Evolutionary conservation across 2,113 vertebrate species (phyloP).

Genomic region (Vireo altiloquus): DNA sequence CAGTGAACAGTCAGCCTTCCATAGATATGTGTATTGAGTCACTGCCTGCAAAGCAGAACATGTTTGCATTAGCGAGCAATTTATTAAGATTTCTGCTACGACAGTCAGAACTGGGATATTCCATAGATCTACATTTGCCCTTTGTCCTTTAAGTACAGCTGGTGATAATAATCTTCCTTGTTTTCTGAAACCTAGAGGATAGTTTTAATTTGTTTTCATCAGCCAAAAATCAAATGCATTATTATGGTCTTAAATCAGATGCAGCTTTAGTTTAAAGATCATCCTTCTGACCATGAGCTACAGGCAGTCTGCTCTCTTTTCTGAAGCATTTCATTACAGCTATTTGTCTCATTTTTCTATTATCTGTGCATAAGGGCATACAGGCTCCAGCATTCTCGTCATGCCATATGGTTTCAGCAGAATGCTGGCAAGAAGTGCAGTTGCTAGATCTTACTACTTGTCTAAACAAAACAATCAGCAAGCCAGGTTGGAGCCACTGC

Average conservation of each 20-base stretch:
- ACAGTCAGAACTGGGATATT: background rate
- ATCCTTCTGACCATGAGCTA: background rate
- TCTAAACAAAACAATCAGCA: background rate
- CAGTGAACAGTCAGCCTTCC: background rate
- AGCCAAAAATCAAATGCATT: background rate
- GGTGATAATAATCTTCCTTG: background rate
- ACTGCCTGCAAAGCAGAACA: background rate
- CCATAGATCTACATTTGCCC: background rate
- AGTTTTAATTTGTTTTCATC: background rate
- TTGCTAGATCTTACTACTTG: background rate
- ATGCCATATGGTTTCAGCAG: background rate
- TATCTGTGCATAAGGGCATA: background rate
- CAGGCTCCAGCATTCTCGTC: rapidly evolving
- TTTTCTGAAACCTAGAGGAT: background rate
- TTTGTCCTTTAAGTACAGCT: background rate
- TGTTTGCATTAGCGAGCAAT: background rate
- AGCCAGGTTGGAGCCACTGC: background rate
- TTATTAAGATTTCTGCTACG: background rate
- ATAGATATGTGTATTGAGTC: background rate
- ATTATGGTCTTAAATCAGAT: background rate
- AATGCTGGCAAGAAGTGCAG: background rate
- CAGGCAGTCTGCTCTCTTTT: background rate
- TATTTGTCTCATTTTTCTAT: background rate
- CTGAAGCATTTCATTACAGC: background rate
- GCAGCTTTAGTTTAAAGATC: background rate